Percentiles rank a stretch among this genome's conserved stretches.
Conservation (phyloP, 2,797 vertebrate genomes). For the Danionella dracula region DNA sequence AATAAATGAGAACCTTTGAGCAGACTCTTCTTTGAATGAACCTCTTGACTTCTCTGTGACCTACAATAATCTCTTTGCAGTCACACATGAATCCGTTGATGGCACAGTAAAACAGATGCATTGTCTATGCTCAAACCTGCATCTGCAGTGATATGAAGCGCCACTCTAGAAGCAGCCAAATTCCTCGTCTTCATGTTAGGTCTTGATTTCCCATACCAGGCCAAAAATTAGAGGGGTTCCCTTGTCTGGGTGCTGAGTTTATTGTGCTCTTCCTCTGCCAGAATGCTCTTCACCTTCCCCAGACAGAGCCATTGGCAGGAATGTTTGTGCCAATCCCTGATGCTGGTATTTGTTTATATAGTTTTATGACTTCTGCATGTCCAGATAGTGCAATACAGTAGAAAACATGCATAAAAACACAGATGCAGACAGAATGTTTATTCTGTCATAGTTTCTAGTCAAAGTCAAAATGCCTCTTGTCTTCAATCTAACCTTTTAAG, state of each 20-base stretch:
- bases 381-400: neutral
- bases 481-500: too few relatives aligned
- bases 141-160: conserved; percentile 42
- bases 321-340: neutral
- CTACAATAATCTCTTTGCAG: conserved; percentile 14
- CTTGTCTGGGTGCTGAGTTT: conserved; percentile 35
- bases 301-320: conserved; percentile 35
- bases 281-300: conserved; percentile 27
- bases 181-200: neutral
- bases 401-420: neutral
- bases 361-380: neutral
- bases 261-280: conserved; percentile 29
- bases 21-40: conserved; percentile 14
- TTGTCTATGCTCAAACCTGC: conserved; percentile 43
- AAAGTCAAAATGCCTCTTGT: too few relatives aligned
- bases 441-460: too few relatives aligned
- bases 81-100: conserved; percentile 36
- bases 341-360: neutral
- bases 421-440: neutral
- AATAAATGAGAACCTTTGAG: conserved; percentile 18
- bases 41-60: conserved; percentile 28
- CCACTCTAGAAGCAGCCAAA: conserved; percentile 1
- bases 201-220: conserved; percentile 25
- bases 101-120: conserved; percentile 41
- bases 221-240: conserved; percentile 30